Evolutionary conservation across 2,113 vertebrate species (phyloP).

Genomic region (Silurus asotus): DNA sequence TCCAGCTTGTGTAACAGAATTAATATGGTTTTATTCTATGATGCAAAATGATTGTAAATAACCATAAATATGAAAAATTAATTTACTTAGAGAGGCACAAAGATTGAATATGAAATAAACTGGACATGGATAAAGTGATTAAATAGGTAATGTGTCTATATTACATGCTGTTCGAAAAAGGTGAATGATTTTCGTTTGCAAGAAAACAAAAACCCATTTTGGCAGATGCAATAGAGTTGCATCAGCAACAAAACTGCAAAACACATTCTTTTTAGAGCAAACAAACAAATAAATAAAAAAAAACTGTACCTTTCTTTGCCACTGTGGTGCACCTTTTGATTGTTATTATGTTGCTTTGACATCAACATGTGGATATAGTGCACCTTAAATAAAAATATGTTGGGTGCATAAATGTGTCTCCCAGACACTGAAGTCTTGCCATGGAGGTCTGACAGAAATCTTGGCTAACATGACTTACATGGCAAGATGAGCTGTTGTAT

Average conservation of each 20-base stretch:
- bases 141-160: conserved; percentile 38
- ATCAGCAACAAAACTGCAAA: conserved; percentile 58
- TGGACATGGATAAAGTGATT: conserved; percentile 42
- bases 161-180: conserved; percentile 35
- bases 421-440: neutral
- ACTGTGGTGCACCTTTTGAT: neutral
- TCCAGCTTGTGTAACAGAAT: neutral
- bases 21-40: conserved; percentile 7
- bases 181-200: conserved; percentile 51
- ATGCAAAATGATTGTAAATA: conserved; percentile 42
- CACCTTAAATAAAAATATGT: neutral
- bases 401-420: neutral
- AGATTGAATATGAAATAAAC: conserved; percentile 30
- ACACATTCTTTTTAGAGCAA: conserved; percentile 8
- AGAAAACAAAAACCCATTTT: conserved; percentile 64
- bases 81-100: neutral
- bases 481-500: neutral
- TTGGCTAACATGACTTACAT: neutral
- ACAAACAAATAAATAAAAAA: neutral
- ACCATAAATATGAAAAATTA: conserved; percentile 19
- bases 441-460: neutral
- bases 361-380: neutral
- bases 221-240: conserved; percentile 63
- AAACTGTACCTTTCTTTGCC: neutral
- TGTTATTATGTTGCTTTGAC: neutral